Conservation (phyloP, 2,888 invertebrate genomes). For the Melipona bicolor region DNA sequence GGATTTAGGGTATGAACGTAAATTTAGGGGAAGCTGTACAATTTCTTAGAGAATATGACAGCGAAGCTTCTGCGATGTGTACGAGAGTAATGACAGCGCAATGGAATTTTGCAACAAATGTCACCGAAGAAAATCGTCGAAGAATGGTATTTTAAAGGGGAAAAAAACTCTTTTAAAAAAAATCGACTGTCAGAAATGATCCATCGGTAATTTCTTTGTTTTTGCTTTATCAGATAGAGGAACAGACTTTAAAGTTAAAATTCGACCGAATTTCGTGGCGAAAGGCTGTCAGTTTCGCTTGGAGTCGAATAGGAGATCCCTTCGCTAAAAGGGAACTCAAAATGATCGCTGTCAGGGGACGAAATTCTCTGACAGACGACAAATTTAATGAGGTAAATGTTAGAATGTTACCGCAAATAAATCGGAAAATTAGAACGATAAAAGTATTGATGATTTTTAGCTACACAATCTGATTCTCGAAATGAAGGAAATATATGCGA, state of each 20-base stretch:
- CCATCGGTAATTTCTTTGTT: background rate
- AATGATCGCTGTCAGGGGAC: constrained; percentile 89
- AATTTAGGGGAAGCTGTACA: constrained; percentile 89
- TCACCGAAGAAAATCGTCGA: constrained; percentile 89
- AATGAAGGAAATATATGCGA: constrained; percentile 92
- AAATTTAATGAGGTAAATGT: constrained; percentile 89
- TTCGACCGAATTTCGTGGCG: constrained; percentile 92
- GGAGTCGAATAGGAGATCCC: constrained; percentile 88
- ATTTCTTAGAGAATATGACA: constrained; percentile 90
- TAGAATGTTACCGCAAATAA: background rate
- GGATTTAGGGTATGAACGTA: constrained; percentile 87
- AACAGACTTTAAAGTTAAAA: constrained; percentile 89
- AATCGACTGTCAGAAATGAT: background rate
- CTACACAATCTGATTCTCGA: constrained; percentile 89
- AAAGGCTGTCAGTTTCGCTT: constrained; percentile 89
- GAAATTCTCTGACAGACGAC: constrained; percentile 90
- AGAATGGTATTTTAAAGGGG: constrained; percentile 85
- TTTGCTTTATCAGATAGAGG: constrained; percentile 85
- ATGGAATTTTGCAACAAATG: constrained; percentile 92
- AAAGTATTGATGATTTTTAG: constrained; percentile 83
- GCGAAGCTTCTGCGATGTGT: constrained; percentile 90
- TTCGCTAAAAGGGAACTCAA: constrained; percentile 89
- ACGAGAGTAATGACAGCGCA: constrained; percentile 89
- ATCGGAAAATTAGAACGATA: background rate
- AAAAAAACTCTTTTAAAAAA: background rate